Evolutionary conservation across 2,113 vertebrate genomes (phyloP), one percentile per base, ranked within the genome.

Genomic region (Ornithorhynchus anatinus): DNA sequence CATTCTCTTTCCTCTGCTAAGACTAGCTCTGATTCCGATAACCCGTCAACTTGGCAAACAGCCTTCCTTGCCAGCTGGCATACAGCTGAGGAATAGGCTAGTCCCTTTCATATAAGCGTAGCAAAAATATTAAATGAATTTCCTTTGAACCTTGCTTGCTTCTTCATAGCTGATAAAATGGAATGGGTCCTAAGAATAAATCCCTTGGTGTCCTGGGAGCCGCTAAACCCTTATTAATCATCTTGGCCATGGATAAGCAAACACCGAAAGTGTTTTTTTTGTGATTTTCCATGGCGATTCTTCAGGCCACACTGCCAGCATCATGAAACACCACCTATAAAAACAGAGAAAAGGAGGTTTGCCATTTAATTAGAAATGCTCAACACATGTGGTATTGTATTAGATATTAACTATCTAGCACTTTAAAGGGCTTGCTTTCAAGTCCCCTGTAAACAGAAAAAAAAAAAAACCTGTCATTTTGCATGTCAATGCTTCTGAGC

Each of bases 101-200:
- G 60, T 44, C 25, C 69, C 66, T 25, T 51, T 72, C 53, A 72
- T 22, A 63, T 57, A 72, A 52, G 51, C 48, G 69, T 70, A 48
- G 57, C 40, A 40, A 78, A 85, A 84, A 69, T 64, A 70, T 81
- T 75, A 81, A 60, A 88, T 75, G 83, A 72, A 88, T 88, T 85
- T 81, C 78, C 83, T 87, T 87, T 84, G 86, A 85, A 85, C 83
- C 35, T 68, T 43, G 66, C 35, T 68, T 43, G 66, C 53, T 80
- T 75, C 67, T 40, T 72, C 38, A 81, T 73, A 60, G 72, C 75
- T 75, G 39, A 54, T 60, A 36, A 52, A 40, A 64, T 23, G 48
- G 22, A 42, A 61, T 66, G 29, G 16, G 61, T 71, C 31, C 65
- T 71, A 44, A 80, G 59, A 72, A 76, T 52, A 65, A 74, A 59